phyloP scores from a whole-genome alignment of 2,888 invertebrate species.

The Tyria jacobaeae region DNA sequence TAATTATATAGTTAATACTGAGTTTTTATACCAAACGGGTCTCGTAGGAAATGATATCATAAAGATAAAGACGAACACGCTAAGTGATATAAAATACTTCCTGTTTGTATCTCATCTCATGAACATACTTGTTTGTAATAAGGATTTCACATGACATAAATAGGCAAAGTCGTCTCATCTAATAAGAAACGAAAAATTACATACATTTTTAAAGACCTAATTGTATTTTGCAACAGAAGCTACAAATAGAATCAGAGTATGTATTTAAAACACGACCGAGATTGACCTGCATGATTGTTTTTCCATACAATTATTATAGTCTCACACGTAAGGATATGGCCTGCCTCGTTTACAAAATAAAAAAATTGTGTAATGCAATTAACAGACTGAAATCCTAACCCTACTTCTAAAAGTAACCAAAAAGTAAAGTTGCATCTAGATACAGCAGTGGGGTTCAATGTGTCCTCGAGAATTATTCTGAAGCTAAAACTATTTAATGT shows the following conservation, averaged over 20 bases:
- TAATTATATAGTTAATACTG: constrained; percentile 13
- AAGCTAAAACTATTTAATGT: neutral
- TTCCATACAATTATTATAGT: neutral
- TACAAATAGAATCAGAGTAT: no score
- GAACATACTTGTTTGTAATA: constrained; percentile 3
- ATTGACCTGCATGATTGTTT: no score
- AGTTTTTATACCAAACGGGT: constrained; percentile 19
- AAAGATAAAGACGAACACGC: constrained; percentile 16
- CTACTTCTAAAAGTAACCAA: neutral
- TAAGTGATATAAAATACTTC: constrained; percentile 14
- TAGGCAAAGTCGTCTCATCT: neutral
- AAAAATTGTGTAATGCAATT: no score
- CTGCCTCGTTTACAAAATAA: neutral
- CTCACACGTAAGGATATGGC: neutral
- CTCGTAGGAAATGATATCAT: constrained; percentile 19
- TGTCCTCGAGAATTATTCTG: neutral
- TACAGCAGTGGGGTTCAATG: neutral
- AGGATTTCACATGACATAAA: neutral
- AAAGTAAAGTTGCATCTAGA: neutral
- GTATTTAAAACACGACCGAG: no score
- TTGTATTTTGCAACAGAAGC: neutral
- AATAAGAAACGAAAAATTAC: neutral
- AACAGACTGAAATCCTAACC: neutral
- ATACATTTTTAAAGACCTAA: neutral
- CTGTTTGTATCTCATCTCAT: neutral